Evolutionary conservation across 2,113 vertebrate species (phyloP), one percentile per base, ranked within the genome.

Genomic region (Anarhynchus alexandrinus): DNA sequence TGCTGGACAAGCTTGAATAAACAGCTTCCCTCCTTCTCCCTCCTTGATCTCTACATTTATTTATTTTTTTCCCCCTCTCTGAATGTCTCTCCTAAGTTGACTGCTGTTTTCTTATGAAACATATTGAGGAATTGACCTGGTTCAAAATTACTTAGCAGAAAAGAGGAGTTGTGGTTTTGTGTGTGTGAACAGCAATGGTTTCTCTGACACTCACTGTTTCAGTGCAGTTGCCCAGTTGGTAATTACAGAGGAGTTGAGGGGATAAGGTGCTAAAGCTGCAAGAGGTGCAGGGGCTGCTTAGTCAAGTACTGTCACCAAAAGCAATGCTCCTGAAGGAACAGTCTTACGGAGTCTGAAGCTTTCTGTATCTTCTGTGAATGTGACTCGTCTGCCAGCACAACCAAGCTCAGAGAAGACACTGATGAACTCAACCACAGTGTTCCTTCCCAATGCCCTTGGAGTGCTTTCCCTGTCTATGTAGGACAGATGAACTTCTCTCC

Each of bases 151-250:
- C 57, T 59, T 52, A 9, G 55, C 51, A 52, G 73, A 71, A 38
- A 67, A 79, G 51, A 15, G 42, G 58, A 86, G 73, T 42, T 91
- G 67, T 86, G 76, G 36, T 36, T 86, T 81, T 58, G 16, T 66
- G 38, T 49, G 30, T 0, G 0, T 58, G 55, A 64, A 73, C 22
- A 40, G 4, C 0, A 0, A 1, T 77, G n/a, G 9, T 61, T 90
- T 74, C 52, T 86, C 69, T 71, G 80, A 66, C 12, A 5, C 61
- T 18, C 5, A 2, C 61, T 11, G 10, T 72, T 80, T 65, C 42
- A 74, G 45, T 34, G 45, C 77, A 70, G 57, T 42, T 95, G 69
- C 64, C 54, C 42, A 32, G 36, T 23, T 76, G 30, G 15, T 87
- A 32, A 32, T 84, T 74, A 45, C 21, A 70, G 87, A 77, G 62